Conservation (phyloP, 2,888 invertebrate genomes). For the Lymantria monacha region DNA sequence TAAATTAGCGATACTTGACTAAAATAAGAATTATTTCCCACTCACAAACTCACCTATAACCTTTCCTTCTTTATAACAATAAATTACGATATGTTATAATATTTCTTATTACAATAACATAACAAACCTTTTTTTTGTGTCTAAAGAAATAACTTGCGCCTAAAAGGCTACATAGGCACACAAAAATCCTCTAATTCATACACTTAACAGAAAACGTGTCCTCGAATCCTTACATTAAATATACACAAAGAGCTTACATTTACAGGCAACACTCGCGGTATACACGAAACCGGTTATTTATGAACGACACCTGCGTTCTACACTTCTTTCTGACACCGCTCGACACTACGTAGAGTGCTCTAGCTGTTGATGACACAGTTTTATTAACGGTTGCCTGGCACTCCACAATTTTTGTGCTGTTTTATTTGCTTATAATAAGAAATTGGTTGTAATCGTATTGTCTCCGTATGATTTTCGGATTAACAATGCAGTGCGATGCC, state of each 20-base stretch:
- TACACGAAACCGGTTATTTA: conserved; percentile 44
- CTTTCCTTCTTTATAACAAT: too few species aligned
- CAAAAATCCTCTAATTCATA: background rate
- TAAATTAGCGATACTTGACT: too few species aligned
- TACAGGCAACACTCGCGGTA: conserved; percentile 14
- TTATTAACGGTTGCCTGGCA: conserved; percentile 50
- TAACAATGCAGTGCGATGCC: too few species aligned
- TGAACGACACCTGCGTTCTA: conserved; percentile 54
- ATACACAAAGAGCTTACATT: conserved; percentile 18
- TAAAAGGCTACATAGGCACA: background rate
- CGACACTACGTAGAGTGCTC: conserved; percentile 38
- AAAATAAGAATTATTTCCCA: too few species aligned
- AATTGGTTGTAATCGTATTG: background rate
- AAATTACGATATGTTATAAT: too few species aligned
- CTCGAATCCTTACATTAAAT: conserved; percentile 25
- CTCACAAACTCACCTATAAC: too few species aligned
- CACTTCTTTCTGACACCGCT: conserved; percentile 50
- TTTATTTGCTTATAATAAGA: background rate
- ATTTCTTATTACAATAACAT: background rate
- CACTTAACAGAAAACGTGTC: background rate
- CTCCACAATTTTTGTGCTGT: conserved; percentile 29
- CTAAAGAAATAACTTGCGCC: background rate
- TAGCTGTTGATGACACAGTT: conserved; percentile 51
- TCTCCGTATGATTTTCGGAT: too few species aligned
- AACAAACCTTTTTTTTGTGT: background rate